Base-by-base conservation (phyloP, 2,797 vertebrate species). In the Lophius americanus region DNA sequence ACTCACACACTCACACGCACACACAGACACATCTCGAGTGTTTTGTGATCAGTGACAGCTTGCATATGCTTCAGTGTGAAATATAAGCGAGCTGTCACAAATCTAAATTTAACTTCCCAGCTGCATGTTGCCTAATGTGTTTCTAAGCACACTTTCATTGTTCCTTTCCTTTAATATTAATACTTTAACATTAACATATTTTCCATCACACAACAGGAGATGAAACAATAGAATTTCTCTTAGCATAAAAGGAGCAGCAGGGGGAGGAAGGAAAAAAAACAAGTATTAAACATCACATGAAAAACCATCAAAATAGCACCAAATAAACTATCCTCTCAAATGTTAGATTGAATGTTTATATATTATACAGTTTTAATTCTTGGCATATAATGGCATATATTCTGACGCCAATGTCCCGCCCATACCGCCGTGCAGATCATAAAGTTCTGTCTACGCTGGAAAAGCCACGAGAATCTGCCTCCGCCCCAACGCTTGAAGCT, bases 401-500 rank as follows among this genome's bases (percentile, higher is more conserved):
- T 76, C 60, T 70, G 62, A 78, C 68, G 70, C 72, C 69, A 57
- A 36, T 39, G 60, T 70, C 66, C 60, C 54, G 51, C 75, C 73
- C 75, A 55, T 84, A 89, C 92, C 85, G 72, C 75, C 81, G 88
- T 92, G 61, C 94, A 99, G 98, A 98, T 93, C 89, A 94, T 75
- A 98, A 96, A 93, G 95, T 92, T 89, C 93, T 97, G 87, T 96
- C 96, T 64, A 94, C 96, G 36, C 88, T 98, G 93, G 97, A 99
- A 93, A 97, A 97, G 92, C 96, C 97, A 42, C 92, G 96, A 83
- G 97, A 98, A 89, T 98, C 96, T 32, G 95, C 97, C 4, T 99
- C 97, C 69, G 98, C 96, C 55, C 97, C 97, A 3, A 96, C 96
- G 0, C 94, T 99, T 51, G 96, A 98, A 91, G 96, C 96, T 73